Conservation (phyloP, 2,888 invertebrate genomes). For the Schizotus pectinicornis region DNA sequence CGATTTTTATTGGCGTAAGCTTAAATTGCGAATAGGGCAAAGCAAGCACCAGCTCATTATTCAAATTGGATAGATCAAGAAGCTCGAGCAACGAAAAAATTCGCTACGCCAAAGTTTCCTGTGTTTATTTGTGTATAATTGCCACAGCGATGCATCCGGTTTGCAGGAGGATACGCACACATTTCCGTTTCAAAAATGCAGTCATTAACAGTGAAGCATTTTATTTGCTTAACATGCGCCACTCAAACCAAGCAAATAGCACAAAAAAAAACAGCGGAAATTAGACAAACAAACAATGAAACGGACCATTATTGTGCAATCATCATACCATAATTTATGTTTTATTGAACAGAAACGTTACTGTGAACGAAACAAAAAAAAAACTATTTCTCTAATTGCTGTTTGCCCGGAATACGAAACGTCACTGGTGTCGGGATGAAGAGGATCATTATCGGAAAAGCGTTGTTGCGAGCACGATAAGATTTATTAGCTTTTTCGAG, state of each 20-base stretch:
- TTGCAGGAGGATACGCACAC: slow-evolving; percentile 15
- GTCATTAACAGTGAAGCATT: neutral
- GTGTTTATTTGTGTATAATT: slow-evolving; percentile 46
- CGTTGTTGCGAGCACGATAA: neutral
- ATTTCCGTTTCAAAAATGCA: slow-evolving; percentile 20
- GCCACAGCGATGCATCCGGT: slow-evolving; percentile 39
- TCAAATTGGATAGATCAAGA: slow-evolving; percentile 11
- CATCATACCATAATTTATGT: too few relatives aligned
- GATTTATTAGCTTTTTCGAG: slow-evolving; percentile 11
- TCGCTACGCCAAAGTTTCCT: slow-evolving; percentile 36
- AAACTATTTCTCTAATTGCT: too few relatives aligned
- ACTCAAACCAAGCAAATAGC: neutral
- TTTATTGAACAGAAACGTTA: too few relatives aligned
- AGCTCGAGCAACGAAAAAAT: slow-evolving; percentile 12
- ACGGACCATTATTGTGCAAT: too few relatives aligned
- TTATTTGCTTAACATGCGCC: neutral
- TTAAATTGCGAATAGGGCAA: neutral
- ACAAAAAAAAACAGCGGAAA: neutral
- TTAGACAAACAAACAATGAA: neutral
- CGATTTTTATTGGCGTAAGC: neutral
- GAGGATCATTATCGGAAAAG: slow-evolving; percentile 4
- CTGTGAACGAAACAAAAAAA: too few relatives aligned
- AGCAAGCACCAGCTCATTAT: neutral
- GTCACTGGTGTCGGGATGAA: neutral
- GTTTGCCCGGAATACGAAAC: neutral